Base-by-base conservation (phyloP, 1,140 invertebrate species). In the Venturia canescens region DNA sequence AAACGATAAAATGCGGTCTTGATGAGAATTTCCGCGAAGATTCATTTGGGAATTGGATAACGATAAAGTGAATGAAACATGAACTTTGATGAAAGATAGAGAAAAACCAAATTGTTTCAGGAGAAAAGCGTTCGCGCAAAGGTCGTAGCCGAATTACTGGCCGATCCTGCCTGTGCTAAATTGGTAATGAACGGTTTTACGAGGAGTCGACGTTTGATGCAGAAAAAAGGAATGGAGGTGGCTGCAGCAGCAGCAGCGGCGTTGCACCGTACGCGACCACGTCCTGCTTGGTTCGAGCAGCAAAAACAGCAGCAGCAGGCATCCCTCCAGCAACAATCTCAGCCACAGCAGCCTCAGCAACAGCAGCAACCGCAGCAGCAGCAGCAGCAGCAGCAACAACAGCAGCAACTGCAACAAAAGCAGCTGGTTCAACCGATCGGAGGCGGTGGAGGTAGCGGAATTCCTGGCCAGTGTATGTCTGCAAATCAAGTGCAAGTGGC, bases 401-500 rank as follows among this genome's bases (percentile, higher is more conserved):
- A 82, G 50, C 84, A 82, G 84, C 44, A 81, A 63, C 26, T 75
- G 71, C 69, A 83, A 72, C 81, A 85, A 27, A 16, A 78, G 69
- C 27, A 80, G 34, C 27, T 60, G 15, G 44, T 63, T 4, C 90
- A 75, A 74, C 90, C 82, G 57, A 86, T 11, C 87, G 85, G 63
- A 89, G 75, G 38, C 38, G 38, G 38, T 44, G 38, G 38, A 3
- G 38, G 38, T 44, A 44, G 11, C 87, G 7, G 57, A 18, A 66
- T 77, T 18, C 18, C 75, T 7, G 29, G 29, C 1, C 75, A 77
- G 57, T 77, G 75, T 34, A 63, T 60, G 13, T 63, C 75, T 2
- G 75, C 75, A 13, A 90, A 92, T 81, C 93, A 94, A 84, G 93
- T 94, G 2, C 92, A 94, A 88, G 94, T 94, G 16, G 93, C 93